Percentiles rank a stretch among this genome's conserved stretches.
Evolutionary conservation across 2,888 invertebrate genomes (phyloP).

Genomic region (Polydrusus pterygomalis): DNA sequence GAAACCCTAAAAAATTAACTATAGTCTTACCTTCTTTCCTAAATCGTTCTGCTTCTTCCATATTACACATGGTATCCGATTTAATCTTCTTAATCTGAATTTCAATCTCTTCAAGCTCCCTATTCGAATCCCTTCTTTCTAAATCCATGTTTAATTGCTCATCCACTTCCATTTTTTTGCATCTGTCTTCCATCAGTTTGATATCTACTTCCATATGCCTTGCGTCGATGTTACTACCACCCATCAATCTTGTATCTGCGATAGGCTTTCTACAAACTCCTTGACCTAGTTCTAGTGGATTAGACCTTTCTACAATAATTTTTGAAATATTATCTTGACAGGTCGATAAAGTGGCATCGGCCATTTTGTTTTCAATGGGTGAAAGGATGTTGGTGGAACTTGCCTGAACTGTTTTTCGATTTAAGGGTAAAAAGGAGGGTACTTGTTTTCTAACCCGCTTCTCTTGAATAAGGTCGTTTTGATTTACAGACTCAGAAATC

Average conservation of each 20-base stretch:
- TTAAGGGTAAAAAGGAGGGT: slow-evolving; percentile 39
- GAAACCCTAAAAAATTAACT: no score
- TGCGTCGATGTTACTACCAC: slow-evolving; percentile 7
- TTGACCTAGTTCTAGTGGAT: slow-evolving; percentile 49
- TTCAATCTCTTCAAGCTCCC: slow-evolving; percentile 66
- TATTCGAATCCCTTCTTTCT: slow-evolving; percentile 65
- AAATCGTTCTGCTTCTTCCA: slow-evolving; percentile 67
- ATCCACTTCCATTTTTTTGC: slow-evolving; percentile 60
- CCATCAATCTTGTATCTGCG: slow-evolving; percentile 56
- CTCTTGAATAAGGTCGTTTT: slow-evolving; percentile 12
- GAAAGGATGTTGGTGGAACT: slow-evolving; percentile 14
- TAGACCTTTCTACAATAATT: slow-evolving; percentile 48
- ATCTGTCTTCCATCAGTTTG: slow-evolving; percentile 8
- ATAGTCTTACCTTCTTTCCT: slow-evolving; percentile 65
- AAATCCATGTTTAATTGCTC: slow-evolving; percentile 49
- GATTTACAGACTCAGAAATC: not conserved
- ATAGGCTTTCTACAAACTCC: not conserved
- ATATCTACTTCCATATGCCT: slow-evolving; percentile 51
- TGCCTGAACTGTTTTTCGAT: slow-evolving; percentile 12
- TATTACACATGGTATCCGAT: slow-evolving; percentile 64
- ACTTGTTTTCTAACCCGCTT: slow-evolving; percentile 34
- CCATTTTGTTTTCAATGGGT: slow-evolving; percentile 71
- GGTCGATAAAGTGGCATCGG: slow-evolving; percentile 77
- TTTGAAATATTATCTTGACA: slow-evolving; percentile 74
- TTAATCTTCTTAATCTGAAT: slow-evolving; percentile 65